Evolutionary conservation across 2,113 vertebrate species (phyloP).

Genomic region (Solea senegalensis): DNA sequence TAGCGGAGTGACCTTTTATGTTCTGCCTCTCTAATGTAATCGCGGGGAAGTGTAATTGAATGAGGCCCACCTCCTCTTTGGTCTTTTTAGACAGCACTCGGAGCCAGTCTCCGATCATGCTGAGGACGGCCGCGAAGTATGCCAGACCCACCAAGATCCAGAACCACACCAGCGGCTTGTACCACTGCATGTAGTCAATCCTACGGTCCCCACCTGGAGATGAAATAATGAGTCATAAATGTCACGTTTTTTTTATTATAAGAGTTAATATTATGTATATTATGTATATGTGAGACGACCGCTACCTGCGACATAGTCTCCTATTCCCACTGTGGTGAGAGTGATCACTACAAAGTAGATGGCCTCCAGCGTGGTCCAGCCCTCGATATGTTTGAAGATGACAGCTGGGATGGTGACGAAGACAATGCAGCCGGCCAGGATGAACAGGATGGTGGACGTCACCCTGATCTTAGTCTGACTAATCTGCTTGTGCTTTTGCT

Average conservation of each 20-base stretch:
- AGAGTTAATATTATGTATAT: background rate
- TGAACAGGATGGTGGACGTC: conserved; percentile 96
- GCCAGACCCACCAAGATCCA: conserved; percentile 98
- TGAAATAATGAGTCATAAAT: conserved; percentile 20
- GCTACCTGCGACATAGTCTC: conserved; percentile 97
- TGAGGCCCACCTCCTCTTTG: conserved; percentile 92
- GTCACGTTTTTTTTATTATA: background rate
- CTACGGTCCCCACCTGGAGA: conserved; percentile 88
- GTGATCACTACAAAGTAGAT: conserved; percentile 99
- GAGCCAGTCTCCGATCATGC: conserved; percentile 99
- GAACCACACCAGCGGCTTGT: conserved; percentile 96
- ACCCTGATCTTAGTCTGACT: conserved; percentile 98
- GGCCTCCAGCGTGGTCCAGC: conserved; percentile 93
- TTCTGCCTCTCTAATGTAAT: conserved; percentile 40
- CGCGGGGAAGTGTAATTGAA: conserved; percentile 23
- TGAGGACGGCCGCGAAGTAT: conserved; percentile 97
- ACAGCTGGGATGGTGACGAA: conserved; percentile 97
- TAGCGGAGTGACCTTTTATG: conserved; percentile 30
- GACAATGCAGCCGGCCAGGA: conserved; percentile 93
- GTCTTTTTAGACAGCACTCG: conserved; percentile 98
- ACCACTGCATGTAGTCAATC: conserved; percentile 93
- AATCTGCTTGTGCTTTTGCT: conserved; percentile 97
- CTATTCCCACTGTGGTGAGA: conserved; percentile 96
- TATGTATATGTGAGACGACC: background rate
- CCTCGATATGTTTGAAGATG: conserved; percentile 94